Percentiles rank a stretch among this genome's conserved stretches.
Evolutionary conservation across 2,888 invertebrate genomes (phyloP).

Genomic region (Cheilosia vernalis): DNA sequence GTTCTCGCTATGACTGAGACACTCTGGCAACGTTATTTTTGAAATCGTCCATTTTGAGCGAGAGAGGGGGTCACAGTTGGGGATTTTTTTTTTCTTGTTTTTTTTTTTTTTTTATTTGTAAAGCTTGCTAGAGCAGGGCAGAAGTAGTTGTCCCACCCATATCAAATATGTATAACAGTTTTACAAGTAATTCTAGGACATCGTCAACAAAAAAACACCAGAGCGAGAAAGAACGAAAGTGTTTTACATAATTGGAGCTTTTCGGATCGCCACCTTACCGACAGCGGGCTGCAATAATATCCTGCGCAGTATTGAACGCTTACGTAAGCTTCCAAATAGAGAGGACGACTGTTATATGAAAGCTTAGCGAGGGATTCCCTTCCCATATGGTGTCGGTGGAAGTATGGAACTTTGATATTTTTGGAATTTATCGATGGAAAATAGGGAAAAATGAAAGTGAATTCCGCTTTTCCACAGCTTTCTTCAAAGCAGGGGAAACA

Average conservation of each 20-base stretch:
- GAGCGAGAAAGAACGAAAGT: constrained; percentile 30
- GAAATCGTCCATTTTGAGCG: constrained; percentile 69
- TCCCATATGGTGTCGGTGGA: constrained; percentile 52
- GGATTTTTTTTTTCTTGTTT: background rate
- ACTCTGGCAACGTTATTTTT: constrained; percentile 70
- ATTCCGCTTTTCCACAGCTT: constrained; percentile 46
- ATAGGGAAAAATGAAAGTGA: constrained; percentile 71
- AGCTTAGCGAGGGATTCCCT: constrained; percentile 24
- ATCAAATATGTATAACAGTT: constrained; percentile 68
- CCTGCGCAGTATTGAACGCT: constrained; percentile 59
- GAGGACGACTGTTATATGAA: constrained; percentile 54
- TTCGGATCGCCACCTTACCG: constrained; percentile 48
- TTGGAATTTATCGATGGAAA: constrained; percentile 38
- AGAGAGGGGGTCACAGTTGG: constrained; percentile 27
- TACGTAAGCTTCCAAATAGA: constrained; percentile 48
- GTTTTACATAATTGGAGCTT: constrained; percentile 69
- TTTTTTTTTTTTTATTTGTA: constrained; percentile 29
- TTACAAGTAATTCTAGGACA: constrained; percentile 48
- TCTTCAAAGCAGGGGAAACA: constrained; percentile 34
- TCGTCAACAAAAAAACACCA: background rate
- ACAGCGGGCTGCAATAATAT: constrained; percentile 22
- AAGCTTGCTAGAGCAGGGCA: constrained; percentile 56
- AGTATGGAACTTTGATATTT: constrained; percentile 22
- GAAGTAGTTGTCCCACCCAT: constrained; percentile 66
- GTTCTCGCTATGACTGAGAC: constrained; percentile 83